Base-by-base conservation (phyloP, 2,888 invertebrate species). In the Mythimna vitellina region DNA sequence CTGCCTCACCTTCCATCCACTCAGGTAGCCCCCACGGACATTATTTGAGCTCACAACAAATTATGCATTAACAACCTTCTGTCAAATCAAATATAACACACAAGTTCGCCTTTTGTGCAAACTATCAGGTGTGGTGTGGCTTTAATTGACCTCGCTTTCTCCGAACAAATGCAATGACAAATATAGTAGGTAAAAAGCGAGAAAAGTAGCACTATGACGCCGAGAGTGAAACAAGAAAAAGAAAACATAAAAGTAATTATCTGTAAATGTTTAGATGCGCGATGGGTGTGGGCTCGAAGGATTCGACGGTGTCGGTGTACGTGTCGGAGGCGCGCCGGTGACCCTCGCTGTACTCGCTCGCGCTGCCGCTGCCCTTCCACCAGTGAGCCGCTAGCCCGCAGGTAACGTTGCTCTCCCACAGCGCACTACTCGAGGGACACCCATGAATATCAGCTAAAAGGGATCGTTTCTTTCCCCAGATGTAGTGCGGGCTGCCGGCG, bases 1-100 rank as follows among this genome's bases (percentile, higher is more conserved):
- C 85, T 99, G 98, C 91, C 96, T 99, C 87, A 97, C 98, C 83
- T 99, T 99, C 96, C 99, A 99, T 93, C 98, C 99, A 53, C 97
- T 98, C 87, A 96, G 95, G 95, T 95, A 56, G 7, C 14, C 46
- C 46, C 17, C 17, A 46, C 7, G 17, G 4, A 42, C 14, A 42
- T 42, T 42, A 42, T 42, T 42, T 42, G 38, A 42, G 12, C 38
- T 12, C 38, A 42, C 14, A 42, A 42, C 14, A 42, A 42, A 42
- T 5, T 42, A 42, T 42, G 3, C 14, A 12, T 42, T 42, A 14
- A 42, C 42, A 1, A 42, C 42, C 42, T 8, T 42, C 12, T 14
- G 2, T 14, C 42, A 42, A 42, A 42, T 42, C 14, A 29, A 29
- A 29, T 29, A 29, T 29, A 42, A 42, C 42, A 12, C 42, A 42